Base-by-base conservation (phyloP, 2,113 vertebrate species). In the Fulica atra region DNA sequence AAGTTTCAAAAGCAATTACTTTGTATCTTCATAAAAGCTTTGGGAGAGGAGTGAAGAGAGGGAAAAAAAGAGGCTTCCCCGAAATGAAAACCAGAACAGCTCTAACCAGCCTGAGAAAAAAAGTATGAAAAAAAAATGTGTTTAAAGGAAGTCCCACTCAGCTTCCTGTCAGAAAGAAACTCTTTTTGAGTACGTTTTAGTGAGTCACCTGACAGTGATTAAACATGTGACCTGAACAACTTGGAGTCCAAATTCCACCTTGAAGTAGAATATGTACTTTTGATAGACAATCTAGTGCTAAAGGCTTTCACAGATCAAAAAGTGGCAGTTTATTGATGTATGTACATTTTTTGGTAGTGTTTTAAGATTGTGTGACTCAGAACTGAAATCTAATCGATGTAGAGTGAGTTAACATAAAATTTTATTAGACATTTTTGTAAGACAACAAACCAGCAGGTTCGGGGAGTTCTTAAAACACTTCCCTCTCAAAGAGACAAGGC, bases 201-300 rank as follows among this genome's bases (percentile, higher is more conserved):
- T 79, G 83, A 66, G 46, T 76, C 91, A 38, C 86, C 16, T 91
- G 91, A 86, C 31, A 19, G 65, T 86, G 61, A 89, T 92, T 89
- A 95, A 81, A 60, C 48, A 51, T 36, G 44, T 93, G 86, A 92
- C 50, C 31, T 53, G 23, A 87, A 33, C 86, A 56, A 13, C 24
- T 24, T 64, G 56, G 57, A 90, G 81, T 81, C 83, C 77, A 84
- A 89, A 78, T 81, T 95, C 92, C 83, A 86, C 6, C 76, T 73
- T 29, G 23, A n/a, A 87, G 76, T 36, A 68, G 79, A 90, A 71
- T 40, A 29, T 50, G 54, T 11, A 23, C 68, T 90, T 94, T 31
- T 44, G 48, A 9, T 56, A 70, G 29, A 78, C 31, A 86, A 56
- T 38, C 26, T 51, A 42, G 42, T 17, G 31, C 76, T 60, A 48